phyloP scores from a whole-genome alignment of 2,113 vertebrate genomes.

The Xyliphius kryptos region DNA sequence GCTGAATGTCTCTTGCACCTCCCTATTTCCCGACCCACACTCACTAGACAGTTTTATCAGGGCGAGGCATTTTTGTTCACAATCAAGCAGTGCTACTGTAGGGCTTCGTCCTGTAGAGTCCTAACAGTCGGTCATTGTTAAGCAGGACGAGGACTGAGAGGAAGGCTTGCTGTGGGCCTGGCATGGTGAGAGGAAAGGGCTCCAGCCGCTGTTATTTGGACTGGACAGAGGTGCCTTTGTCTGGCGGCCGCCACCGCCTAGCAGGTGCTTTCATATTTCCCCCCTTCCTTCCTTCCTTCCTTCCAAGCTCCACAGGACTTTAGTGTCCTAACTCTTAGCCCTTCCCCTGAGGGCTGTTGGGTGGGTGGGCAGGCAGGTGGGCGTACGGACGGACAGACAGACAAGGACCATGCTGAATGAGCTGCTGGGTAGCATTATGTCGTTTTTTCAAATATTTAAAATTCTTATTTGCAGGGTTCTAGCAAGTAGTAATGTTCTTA shows the following conservation, averaged over 20 bases:
- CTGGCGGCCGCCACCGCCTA: constrained; percentile 45
- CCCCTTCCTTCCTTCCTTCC: constrained; percentile 1
- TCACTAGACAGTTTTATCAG: not conserved
- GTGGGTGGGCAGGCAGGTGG: not conserved
- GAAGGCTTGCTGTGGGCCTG: constrained; percentile 12
- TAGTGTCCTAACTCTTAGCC: constrained; percentile 17
- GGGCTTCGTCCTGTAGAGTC: not conserved
- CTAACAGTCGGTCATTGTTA: constrained; percentile 34
- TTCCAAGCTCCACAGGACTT: constrained; percentile 26
- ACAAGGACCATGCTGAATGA: not conserved
- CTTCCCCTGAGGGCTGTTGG: not conserved
- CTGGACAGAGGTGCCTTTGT: constrained; percentile 68
- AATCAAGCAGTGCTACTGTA: not conserved
- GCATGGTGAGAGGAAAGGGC: constrained; percentile 48
- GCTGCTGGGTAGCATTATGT: no score
- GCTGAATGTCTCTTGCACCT: not conserved
- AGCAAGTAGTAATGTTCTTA: no score
- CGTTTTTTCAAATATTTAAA: no score
- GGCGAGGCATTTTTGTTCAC: not conserved
- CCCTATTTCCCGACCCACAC: not conserved
- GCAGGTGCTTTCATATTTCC: constrained; percentile 56
- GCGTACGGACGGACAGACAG: not conserved
- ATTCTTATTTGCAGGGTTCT: no score
- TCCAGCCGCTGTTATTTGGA: constrained; percentile 50
- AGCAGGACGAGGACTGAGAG: constrained; percentile 1